Evolutionary conservation across 2,797 vertebrate genomes (phyloP).

Genomic region (Danionella dracula): DNA sequence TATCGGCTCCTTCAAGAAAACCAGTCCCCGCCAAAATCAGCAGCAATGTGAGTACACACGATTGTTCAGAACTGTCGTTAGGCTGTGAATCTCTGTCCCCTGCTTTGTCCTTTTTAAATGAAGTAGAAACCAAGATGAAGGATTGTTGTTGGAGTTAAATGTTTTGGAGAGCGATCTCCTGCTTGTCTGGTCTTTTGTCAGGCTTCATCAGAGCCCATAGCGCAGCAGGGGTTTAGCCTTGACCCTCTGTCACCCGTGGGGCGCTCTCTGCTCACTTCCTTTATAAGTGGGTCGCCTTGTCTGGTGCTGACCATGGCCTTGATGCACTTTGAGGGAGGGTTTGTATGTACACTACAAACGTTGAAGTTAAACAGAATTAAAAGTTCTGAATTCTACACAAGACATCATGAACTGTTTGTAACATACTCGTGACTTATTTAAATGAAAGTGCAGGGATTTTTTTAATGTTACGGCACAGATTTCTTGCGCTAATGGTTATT

Average conservation of each 20-base stretch:
- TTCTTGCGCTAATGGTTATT: no score
- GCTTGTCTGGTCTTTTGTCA: constrained; percentile 53
- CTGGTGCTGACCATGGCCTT: constrained; percentile 43
- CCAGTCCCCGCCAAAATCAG: constrained; percentile 53
- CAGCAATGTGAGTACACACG: constrained; percentile 84
- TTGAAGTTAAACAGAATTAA: no score
- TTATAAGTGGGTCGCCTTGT: constrained; percentile 60
- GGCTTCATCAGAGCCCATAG: constrained; percentile 59
- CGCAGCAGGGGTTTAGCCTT: constrained; percentile 55
- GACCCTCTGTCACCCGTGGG: constrained; percentile 47
- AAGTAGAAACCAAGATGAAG: not conserved
- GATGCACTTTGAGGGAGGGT: constrained; percentile 20
- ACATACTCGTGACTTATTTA: no score
- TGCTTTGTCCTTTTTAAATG: not conserved
- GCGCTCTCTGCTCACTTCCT: constrained; percentile 39
- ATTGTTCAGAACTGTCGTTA: not conserved
- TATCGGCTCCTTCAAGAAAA: constrained; percentile 71
- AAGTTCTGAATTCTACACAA: not conserved
- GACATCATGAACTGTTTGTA: not conserved
- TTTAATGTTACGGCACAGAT: not conserved
- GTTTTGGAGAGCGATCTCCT: constrained; percentile 32
- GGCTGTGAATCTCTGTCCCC: not conserved
- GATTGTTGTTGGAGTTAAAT: constrained; percentile 36
- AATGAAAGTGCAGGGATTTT: no score
- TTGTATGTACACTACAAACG: not conserved